Evolutionary conservation across 2,888 invertebrate species (phyloP).

Genomic region (Leptothorax acervorum): DNA sequence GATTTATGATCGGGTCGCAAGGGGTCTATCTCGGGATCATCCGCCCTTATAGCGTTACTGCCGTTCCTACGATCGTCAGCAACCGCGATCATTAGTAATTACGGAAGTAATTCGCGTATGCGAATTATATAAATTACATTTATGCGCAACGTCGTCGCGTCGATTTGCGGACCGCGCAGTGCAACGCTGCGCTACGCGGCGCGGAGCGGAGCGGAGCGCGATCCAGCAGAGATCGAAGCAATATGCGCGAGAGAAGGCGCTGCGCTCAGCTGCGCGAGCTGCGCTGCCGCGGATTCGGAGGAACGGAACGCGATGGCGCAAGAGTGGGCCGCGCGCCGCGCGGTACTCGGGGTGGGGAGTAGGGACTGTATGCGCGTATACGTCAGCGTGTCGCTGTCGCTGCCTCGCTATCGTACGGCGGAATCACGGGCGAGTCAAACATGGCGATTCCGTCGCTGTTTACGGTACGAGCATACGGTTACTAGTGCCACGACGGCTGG

Average conservation of each 20-base stretch:
- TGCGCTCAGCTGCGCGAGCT: no score
- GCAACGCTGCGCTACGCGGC: no score
- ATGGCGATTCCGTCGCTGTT: slow-evolving; percentile 85
- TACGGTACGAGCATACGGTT: slow-evolving; percentile 81
- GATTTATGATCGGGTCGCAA: background rate
- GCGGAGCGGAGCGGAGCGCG: background rate
- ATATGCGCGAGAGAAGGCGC: slow-evolving; percentile 28
- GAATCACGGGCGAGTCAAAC: slow-evolving; percentile 82
- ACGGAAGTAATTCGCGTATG: background rate
- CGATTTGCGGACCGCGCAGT: background rate
- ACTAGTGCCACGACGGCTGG: slow-evolving; percentile 68
- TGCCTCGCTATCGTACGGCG: slow-evolving; percentile 77
- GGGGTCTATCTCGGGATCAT: background rate
- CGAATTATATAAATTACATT: background rate
- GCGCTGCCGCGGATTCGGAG: background rate
- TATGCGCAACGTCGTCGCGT: background rate
- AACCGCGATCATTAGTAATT: background rate
- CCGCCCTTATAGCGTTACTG: background rate
- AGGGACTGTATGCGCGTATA: slow-evolving; percentile 59
- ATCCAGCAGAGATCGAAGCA: slow-evolving; percentile 26
- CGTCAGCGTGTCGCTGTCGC: slow-evolving; percentile 76
- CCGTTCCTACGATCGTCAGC: background rate
- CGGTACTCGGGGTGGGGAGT: slow-evolving; percentile 1
- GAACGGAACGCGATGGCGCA: slow-evolving; percentile 21
- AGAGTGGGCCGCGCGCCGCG: slow-evolving; percentile 20